A percentile compares a stretch with the other conserved stretches of the same genome.
These are phyloP conservation scores for Hydriomena furcata DNA, from an alignment of 2,888 invertebrate genomes.

Conservation along the genomic window DNA sequence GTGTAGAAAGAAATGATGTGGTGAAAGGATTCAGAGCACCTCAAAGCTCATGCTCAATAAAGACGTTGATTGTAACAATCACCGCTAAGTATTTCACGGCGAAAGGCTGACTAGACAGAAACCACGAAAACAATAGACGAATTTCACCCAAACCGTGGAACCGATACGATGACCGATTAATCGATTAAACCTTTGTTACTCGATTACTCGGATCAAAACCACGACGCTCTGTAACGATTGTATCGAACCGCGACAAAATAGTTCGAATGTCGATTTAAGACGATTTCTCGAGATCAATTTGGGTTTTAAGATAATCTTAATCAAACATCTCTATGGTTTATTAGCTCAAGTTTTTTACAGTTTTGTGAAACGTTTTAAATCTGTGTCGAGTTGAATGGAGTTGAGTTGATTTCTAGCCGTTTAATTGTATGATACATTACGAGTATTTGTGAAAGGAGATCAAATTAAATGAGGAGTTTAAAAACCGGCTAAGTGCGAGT, in stretches of 20 bases:
- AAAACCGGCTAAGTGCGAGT: too few relatives aligned
- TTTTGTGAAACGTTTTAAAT: constrained; percentile 21
- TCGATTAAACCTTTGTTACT: constrained; percentile 54
- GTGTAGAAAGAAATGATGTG: too few relatives aligned
- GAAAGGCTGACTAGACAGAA: constrained; percentile 17
- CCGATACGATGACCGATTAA: constrained; percentile 63
- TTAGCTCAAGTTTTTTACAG: constrained; percentile 32
- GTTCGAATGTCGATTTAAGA: constrained; percentile 34
- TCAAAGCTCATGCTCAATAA: neutral
- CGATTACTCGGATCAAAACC: constrained; percentile 58
- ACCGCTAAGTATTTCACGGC: constrained; percentile 2
- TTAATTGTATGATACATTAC: neutral
- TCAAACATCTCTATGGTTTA: constrained; percentile 38
- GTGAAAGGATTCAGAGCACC: neutral
- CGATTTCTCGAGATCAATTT: constrained; percentile 40
- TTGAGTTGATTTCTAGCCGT: constrained; percentile 3
- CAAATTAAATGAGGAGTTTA: too few relatives aligned
- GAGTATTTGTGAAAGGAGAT: constrained; percentile 14
- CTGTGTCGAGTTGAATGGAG: neutral
- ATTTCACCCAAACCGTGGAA: constrained; percentile 60
- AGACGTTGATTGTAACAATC: constrained; percentile 7
- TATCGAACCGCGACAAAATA: constrained; percentile 35
- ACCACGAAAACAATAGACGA: constrained; percentile 30
- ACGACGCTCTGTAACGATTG: constrained; percentile 32
- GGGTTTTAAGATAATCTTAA: constrained; percentile 39